A percentile compares a stretch with the other conserved stretches of the same genome.
Conservation (phyloP, 2,113 vertebrate genomes). For the Percina caprodes region DNA sequence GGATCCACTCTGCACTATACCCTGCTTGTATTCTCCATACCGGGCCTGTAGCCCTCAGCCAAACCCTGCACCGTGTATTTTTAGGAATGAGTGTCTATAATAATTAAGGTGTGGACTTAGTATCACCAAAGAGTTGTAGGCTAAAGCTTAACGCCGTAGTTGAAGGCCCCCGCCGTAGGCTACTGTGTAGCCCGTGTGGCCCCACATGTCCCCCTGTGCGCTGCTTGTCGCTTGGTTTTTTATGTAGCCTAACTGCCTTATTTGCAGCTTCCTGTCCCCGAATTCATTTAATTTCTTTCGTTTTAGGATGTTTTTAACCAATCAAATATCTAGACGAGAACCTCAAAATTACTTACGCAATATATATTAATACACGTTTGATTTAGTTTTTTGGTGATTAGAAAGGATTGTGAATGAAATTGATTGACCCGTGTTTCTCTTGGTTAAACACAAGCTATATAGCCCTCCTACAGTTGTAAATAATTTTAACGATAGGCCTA, state of each 20-base stretch:
- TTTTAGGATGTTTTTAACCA: background rate
- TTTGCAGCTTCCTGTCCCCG: background rate
- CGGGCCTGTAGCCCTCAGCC: background rate
- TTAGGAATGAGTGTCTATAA: background rate
- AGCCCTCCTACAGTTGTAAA: background rate
- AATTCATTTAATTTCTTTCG: background rate
- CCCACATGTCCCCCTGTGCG: background rate
- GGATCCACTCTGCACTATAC: too few species aligned
- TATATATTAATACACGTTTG: too few species aligned
- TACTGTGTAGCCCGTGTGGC: background rate
- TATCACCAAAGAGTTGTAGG: background rate
- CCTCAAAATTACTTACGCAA: too few species aligned
- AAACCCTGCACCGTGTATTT: background rate
- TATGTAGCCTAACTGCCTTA: background rate
- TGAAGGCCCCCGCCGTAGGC: background rate
- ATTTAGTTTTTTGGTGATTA: background rate
- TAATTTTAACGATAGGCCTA: background rate
- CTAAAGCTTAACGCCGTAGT: background rate
- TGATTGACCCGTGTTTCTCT: background rate
- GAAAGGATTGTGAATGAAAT: background rate
- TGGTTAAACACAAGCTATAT: background rate
- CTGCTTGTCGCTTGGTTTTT: too few species aligned
- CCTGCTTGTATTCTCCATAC: too few species aligned
- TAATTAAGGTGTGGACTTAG: background rate
- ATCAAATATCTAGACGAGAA: background rate